phyloP scores from a whole-genome alignment of 2,113 vertebrate genomes.

The Cyanoramphus novaezelandiae region DNA sequence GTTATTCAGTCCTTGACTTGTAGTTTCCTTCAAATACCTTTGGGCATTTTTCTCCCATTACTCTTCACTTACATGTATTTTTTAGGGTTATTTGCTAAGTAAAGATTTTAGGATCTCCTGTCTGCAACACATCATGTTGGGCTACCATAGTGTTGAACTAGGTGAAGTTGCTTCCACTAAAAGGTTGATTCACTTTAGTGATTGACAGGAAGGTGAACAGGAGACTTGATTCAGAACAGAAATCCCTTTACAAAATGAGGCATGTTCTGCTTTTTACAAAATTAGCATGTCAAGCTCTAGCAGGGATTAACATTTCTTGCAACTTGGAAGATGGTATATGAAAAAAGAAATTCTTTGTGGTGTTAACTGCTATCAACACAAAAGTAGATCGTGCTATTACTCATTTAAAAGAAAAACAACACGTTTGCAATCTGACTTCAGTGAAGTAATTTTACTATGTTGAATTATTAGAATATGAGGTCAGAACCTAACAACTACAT shows the following conservation, averaged over 20 bases:
- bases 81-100: neutral
- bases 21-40: neutral
- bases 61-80: neutral
- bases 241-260: neutral
- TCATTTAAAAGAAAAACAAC: neutral
- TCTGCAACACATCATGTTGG: neutral
- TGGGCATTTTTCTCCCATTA: neutral
- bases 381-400: neutral
- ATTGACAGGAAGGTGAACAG: neutral
- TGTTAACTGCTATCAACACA: neutral
- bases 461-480: neutral
- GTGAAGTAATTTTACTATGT: neutral
- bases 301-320: neutral
- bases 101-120: neutral
- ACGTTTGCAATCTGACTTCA: neutral
- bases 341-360: neutral
- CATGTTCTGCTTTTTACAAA: conserved; percentile 14
- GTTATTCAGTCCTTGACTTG: neutral
- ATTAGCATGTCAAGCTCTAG: neutral
- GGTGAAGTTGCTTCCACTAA: neutral
- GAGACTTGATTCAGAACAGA: neutral
- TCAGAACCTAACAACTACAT: neutral
- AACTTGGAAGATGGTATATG: neutral
- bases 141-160: neutral
- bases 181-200: neutral